These are phyloP conservation scores for Metellina segmentata DNA, from an alignment of 2,888 invertebrate genomes.

Conservation along the genomic window DNA sequence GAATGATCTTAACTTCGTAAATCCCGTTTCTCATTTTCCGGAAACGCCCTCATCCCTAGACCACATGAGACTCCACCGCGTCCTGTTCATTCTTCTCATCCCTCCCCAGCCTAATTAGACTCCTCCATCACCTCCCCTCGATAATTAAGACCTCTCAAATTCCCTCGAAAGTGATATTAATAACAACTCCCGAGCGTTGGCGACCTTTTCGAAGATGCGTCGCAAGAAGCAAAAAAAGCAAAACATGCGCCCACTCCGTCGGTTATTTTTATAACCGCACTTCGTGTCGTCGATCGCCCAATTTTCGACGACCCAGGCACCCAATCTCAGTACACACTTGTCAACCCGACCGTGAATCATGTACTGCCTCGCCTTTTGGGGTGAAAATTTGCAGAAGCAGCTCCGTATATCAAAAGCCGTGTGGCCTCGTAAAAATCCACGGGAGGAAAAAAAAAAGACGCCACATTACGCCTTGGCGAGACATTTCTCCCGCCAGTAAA, in stretches of 20 bases:
- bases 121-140: constrained; percentile 2
- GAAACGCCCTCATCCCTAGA: neutral
- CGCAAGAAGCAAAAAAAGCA: neutral
- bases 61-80: neutral
- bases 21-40: neutral
- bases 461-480: constrained; percentile 13
- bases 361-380: neutral
- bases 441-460: constrained; percentile 3
- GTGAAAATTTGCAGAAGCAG: constrained; percentile 22
- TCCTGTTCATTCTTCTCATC: neutral
- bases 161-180: constrained; percentile 33
- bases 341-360: constrained; percentile 41
- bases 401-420: constrained; percentile 33
- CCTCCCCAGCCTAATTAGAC: constrained; percentile 23
- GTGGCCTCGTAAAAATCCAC: constrained; percentile 6
- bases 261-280: constrained; percentile 36
- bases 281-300: constrained; percentile 28
- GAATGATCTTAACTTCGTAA: neutral
- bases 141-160: constrained; percentile 47
- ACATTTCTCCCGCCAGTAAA: neutral
- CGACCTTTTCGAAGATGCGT: neutral
- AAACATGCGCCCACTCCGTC: neutral
- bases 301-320: constrained; percentile 34
- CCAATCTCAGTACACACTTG: constrained; percentile 39
- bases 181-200: constrained; percentile 9